Conservation (phyloP, 2,888 invertebrate species). For the Pristionchus arcanus region DNA sequence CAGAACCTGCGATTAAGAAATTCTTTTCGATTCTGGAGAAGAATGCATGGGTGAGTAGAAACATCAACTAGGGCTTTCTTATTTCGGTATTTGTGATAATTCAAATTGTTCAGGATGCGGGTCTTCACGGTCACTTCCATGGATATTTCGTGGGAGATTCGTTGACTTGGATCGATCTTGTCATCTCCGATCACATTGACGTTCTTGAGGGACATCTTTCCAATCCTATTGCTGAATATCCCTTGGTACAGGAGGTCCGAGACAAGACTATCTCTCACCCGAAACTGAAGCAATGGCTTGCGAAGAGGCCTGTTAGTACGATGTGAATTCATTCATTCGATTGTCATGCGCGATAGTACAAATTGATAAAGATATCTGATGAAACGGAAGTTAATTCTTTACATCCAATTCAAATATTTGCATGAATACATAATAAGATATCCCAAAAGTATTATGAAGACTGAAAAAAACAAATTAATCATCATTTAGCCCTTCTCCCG, state of each 20-base stretch:
- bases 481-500: neutral
- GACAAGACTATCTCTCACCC: neutral
- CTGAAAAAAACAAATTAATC: too few species aligned
- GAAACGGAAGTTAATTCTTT: neutral
- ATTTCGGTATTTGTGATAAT: neutral
- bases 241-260: neutral
- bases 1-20: conserved; percentile 17
- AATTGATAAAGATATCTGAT: conserved; percentile 23
- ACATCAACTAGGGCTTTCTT: too few species aligned
- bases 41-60: conserved; percentile 12
- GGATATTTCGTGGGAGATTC: conserved; percentile 8
- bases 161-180: neutral
- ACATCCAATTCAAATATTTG: neutral
- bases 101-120: neutral
- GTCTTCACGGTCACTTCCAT: conserved; percentile 3
- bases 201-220: neutral
- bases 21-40: conserved; percentile 44
- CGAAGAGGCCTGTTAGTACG: neutral
- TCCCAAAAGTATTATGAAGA: too few species aligned
- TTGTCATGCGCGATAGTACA: neutral
- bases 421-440: neutral
- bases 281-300: neutral
- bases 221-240: neutral
- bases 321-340: neutral
- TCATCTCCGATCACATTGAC: neutral